Evolutionary conservation across 1,140 invertebrate genomes (phyloP).

Genomic region (Dreissena polymorpha): DNA sequence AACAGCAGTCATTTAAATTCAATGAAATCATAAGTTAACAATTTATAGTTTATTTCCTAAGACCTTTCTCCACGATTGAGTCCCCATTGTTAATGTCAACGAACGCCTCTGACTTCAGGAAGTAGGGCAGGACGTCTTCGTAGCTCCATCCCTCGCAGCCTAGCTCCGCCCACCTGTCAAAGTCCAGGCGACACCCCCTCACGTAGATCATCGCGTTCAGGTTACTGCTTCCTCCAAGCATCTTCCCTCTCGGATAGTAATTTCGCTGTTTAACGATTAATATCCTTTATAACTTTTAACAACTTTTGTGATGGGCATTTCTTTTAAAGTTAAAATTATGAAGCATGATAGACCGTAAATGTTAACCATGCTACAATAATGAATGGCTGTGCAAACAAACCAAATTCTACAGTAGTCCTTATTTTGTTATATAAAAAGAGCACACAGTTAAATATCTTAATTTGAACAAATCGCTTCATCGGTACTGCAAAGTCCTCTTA

Average conservation of each 20-base stretch:
- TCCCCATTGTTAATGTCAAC: constrained; percentile 3
- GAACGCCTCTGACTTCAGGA: constrained; percentile 87
- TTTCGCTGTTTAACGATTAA: not conserved
- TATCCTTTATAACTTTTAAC: no score
- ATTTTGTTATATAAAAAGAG: no score
- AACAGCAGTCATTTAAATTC: no score
- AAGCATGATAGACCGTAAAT: no score
- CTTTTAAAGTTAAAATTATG: no score
- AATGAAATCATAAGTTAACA: no score
- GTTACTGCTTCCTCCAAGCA: not conserved
- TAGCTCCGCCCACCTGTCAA: constrained; percentile 92
- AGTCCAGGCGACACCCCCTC: constrained; percentile 93
- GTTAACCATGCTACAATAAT: no score
- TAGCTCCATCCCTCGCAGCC: constrained; percentile 95
- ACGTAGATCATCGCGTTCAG: constrained; percentile 97
- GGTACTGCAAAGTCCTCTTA: no score
- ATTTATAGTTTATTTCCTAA: constrained; percentile 47
- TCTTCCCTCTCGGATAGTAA: constrained; percentile 57
- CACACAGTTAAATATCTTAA: no score
- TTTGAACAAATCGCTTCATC: no score
- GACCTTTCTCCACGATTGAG: constrained; percentile 8
- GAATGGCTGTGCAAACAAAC: no score
- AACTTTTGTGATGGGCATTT: constrained; percentile 85
- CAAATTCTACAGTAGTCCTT: no score
- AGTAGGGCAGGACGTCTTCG: constrained; percentile 91